A percentile compares a stretch with the other conserved stretches of the same genome.
These are phyloP conservation scores for Nemopilema nomurai DNA, from an alignment of 30 jellyfish, hydroid and myxozoan species.

Conservation along the genomic window DNA sequence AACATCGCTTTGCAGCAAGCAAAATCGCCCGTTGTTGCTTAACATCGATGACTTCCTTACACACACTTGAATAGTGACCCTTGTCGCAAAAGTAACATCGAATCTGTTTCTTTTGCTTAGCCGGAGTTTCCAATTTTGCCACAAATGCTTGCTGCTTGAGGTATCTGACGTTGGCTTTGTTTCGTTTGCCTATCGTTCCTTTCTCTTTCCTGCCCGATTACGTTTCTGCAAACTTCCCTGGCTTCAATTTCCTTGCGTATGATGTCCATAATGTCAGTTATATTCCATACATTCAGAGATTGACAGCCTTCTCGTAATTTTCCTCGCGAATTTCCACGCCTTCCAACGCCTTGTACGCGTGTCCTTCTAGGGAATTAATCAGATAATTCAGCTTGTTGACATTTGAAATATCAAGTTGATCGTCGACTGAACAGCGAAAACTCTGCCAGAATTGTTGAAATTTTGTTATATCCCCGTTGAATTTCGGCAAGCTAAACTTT, in stretches of 20 bases:
- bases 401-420: conserved; percentile 1
- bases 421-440: conserved; percentile 8
- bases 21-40: conserved; percentile 7
- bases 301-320: conserved; percentile 29
- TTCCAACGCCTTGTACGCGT: conserved; percentile 35
- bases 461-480: conserved; percentile 29
- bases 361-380: conserved; percentile 38
- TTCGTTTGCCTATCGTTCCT: background rate
- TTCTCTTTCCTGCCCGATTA: background rate
- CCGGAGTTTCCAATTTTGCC: conserved; percentile 9
- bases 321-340: conserved; percentile 16
- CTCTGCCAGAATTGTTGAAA: conserved; percentile 32
- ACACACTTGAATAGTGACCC: conserved; percentile 2
- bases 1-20: conserved; percentile 23
- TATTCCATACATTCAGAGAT: conserved; percentile 15
- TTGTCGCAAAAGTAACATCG: conserved; percentile 18
- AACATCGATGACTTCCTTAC: conserved; percentile 10
- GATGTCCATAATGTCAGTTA: conserved; percentile 31
- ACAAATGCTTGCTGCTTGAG: conserved; percentile 17
- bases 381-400: conserved; percentile 29
- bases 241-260: conserved; percentile 46
- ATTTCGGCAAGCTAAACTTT: conserved; percentile 24
- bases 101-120: conserved; percentile 1
- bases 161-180: background rate
- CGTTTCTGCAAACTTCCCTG: conserved; percentile 3